Percentiles rank a stretch among this genome's conserved stretches.
Evolutionary conservation across 1,140 invertebrate species (phyloP).

Genomic region (Nasonia giraulti): DNA sequence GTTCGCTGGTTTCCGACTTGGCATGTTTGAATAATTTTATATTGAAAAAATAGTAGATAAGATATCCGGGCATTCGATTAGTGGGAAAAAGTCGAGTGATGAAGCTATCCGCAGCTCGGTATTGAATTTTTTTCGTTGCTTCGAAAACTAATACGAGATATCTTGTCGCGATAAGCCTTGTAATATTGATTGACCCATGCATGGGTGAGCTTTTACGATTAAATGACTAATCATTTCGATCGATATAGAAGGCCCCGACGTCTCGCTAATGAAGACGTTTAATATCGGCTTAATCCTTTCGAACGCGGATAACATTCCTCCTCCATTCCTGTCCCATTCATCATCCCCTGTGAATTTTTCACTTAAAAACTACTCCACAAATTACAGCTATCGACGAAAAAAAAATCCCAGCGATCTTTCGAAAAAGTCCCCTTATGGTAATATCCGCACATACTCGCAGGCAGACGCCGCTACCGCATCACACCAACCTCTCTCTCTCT

Average conservation of each 20-base stretch:
- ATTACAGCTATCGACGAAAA: not conserved
- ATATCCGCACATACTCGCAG: constrained; percentile 59
- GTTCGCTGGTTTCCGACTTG: not conserved
- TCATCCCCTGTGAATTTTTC: not conserved
- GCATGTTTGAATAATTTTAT: not conserved
- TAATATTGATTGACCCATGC: constrained; percentile 33
- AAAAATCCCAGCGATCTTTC: not conserved
- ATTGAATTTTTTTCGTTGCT: not conserved
- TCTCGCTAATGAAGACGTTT: not conserved
- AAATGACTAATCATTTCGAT: constrained; percentile 39
- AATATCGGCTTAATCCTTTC: not conserved
- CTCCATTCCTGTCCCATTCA: constrained; percentile 13
- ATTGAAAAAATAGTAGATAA: too few species aligned
- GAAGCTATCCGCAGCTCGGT: not conserved
- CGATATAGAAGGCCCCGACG: not conserved
- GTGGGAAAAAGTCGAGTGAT: not conserved
- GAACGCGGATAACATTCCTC: constrained; percentile 14
- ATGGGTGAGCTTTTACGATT: not conserved
- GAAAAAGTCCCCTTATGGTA: constrained; percentile 28
- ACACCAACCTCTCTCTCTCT: too few species aligned
- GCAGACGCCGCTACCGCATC: not conserved
- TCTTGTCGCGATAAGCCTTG: constrained; percentile 13
- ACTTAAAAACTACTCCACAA: not conserved
- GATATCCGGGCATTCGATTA: not conserved
- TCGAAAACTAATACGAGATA: constrained; percentile 21